Conservation (phyloP, 2,797 vertebrate species). For the Apogon talboti region DNA sequence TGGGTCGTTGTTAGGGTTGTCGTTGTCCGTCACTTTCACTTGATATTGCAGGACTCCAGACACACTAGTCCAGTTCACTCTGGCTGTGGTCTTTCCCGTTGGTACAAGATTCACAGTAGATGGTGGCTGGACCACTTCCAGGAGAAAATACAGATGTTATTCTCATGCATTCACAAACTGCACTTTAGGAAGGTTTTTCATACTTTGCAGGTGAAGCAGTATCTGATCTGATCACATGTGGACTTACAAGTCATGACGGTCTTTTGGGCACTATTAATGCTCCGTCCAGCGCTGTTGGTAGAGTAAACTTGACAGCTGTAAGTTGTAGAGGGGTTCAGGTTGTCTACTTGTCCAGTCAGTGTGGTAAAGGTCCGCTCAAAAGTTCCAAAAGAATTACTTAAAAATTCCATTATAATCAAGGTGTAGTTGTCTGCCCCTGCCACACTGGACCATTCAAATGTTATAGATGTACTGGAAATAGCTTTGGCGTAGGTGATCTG, state of each 20-base stretch:
- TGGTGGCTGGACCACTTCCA: constrained; percentile 84
- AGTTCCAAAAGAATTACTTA: neutral
- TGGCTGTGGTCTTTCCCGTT: constrained; percentile 61
- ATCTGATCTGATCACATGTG: neutral
- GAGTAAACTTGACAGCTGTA: constrained; percentile 80
- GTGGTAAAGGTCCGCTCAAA: constrained; percentile 66
- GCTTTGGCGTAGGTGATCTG: constrained; percentile 75
- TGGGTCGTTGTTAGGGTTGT: constrained; percentile 13
- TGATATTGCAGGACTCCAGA: constrained; percentile 79
- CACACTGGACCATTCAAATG: constrained; percentile 77
- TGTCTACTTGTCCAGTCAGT: constrained; percentile 54
- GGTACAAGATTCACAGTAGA: constrained; percentile 37
- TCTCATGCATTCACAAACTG: neutral
- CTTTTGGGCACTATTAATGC: constrained; percentile 65
- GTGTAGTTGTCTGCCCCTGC: constrained; percentile 74
- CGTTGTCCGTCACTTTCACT: constrained; percentile 67
- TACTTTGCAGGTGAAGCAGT: neutral
- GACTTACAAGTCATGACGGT: constrained; percentile 83
- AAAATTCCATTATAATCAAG: constrained; percentile 63
- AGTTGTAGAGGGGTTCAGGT: constrained; percentile 68
- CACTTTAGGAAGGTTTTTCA: neutral
- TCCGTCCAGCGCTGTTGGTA: constrained; percentile 78
- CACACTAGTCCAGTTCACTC: constrained; percentile 72
- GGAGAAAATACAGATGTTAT: constrained; percentile 35
- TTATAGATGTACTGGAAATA: constrained; percentile 80